These are phyloP conservation scores for Pandemis cinnamomeana DNA, from an alignment of 2,888 invertebrate genomes.

Conservation along the genomic window DNA sequence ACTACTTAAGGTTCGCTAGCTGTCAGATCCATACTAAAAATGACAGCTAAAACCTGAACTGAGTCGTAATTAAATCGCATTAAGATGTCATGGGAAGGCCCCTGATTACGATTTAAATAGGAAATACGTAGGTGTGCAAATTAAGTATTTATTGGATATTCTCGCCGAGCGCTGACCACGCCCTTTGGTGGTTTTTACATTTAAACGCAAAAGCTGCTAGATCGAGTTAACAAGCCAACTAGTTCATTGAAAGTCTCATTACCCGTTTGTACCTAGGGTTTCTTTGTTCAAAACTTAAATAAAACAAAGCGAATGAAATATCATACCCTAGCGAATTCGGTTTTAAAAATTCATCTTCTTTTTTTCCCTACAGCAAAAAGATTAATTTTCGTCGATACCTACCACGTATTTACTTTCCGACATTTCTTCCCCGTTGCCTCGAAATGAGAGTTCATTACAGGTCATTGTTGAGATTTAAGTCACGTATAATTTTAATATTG, in stretches of 20 bases:
- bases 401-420: conserved; percentile 27
- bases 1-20: no score
- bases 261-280: neutral
- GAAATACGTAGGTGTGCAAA: no score
- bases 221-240: neutral
- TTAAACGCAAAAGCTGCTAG: no score
- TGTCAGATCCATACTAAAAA: no score
- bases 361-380: conserved; percentile 1
- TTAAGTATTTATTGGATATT: no score
- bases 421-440: conserved; percentile 5
- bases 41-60: no score
- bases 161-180: no score
- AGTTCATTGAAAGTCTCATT: neutral
- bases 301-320: conserved; percentile 5
- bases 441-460: conserved; percentile 28
- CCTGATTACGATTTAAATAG: no score
- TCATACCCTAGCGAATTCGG: neutral
- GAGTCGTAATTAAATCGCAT: no score
- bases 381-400: conserved; percentile 24
- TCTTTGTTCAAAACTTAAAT: conserved; percentile 4
- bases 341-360: conserved; percentile 10
- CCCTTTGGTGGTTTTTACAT: neutral
- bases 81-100: no score
- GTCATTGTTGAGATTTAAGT: conserved; percentile 32
- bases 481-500: conserved; percentile 39